phyloP scores from a whole-genome alignment of 2,113 vertebrate genomes.

The Procavia capensis region DNA sequence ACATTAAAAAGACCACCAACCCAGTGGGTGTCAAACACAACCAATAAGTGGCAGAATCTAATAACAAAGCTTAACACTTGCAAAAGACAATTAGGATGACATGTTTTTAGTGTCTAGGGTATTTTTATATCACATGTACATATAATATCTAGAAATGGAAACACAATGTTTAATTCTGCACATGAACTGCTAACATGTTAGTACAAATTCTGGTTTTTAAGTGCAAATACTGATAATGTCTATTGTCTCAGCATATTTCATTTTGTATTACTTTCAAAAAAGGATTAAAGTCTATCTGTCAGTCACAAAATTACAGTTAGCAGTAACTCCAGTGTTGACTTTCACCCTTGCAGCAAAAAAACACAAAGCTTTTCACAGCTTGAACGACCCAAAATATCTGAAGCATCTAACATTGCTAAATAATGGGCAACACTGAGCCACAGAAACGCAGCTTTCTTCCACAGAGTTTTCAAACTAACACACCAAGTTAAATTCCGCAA shows the following conservation, averaged over 20 bases:
- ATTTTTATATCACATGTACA: background rate
- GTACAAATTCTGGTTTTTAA: background rate
- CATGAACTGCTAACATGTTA: background rate
- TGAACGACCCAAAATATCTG: background rate
- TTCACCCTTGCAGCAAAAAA: background rate
- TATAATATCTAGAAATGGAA: background rate
- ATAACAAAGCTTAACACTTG: background rate
- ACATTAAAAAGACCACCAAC: constrained; percentile 51
- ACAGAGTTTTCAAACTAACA: background rate
- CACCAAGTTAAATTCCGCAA: background rate
- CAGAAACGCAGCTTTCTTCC: background rate
- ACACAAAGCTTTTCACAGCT: background rate
- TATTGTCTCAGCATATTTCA: background rate
- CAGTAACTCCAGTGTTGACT: background rate
- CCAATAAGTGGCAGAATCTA: too few species aligned
- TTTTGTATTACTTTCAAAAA: background rate
- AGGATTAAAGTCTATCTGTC: background rate
- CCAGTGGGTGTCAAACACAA: constrained; percentile 12
- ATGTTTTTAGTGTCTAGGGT: background rate
- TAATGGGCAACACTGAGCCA: background rate
- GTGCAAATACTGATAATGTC: background rate
- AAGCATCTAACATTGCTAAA: background rate
- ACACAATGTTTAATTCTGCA: background rate
- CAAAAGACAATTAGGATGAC: background rate
- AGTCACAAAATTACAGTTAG: background rate